Conservation (phyloP, 1,140 invertebrate species). For the Macrobrachium nipponense region DNA sequence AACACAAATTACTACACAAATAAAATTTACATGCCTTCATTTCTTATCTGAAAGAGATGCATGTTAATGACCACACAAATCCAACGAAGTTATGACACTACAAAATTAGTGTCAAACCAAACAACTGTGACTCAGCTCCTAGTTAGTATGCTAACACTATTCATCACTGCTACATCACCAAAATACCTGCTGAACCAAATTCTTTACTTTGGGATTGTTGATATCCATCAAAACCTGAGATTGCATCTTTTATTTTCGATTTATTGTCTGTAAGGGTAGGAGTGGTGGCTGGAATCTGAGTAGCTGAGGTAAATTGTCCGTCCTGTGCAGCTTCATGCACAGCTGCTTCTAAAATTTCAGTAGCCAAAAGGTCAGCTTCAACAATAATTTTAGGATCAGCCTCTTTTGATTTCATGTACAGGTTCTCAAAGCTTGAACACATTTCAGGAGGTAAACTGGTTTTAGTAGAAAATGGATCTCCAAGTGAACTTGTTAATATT, state of each 20-base stretch:
- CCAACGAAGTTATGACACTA: neutral
- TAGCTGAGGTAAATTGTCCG: neutral
- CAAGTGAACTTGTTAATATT: slow-evolving; percentile 44
- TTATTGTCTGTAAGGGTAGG: slow-evolving; percentile 10
- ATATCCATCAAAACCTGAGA: slow-evolving; percentile 21
- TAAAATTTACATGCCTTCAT: slow-evolving; percentile 51
- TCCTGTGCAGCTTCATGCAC: slow-evolving; percentile 39
- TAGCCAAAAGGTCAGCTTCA: slow-evolving; percentile 46
- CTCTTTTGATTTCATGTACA: slow-evolving; percentile 54
- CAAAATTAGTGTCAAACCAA: slow-evolving; percentile 14
- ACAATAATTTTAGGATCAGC: slow-evolving; percentile 33
- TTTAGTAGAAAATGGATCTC: slow-evolving; percentile 59
- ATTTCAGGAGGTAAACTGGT: slow-evolving; percentile 55
- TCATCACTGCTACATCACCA: slow-evolving; percentile 47
- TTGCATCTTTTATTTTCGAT: neutral
- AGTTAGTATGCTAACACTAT: neutral
- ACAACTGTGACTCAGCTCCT: neutral
- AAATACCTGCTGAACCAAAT: slow-evolving; percentile 49
- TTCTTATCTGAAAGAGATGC: slow-evolving; percentile 55
- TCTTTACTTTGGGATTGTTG: slow-evolving; percentile 25
- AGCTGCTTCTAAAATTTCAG: slow-evolving; percentile 47
- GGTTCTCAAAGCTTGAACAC: slow-evolving; percentile 63
- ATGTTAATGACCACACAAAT: slow-evolving; percentile 53
- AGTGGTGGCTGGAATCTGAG: neutral
- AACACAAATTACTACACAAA: slow-evolving; percentile 56